Evolutionary conservation across 2,113 vertebrate species (phyloP), one percentile per base, ranked within the genome.

Genomic region (Patagioenas fasciata): DNA sequence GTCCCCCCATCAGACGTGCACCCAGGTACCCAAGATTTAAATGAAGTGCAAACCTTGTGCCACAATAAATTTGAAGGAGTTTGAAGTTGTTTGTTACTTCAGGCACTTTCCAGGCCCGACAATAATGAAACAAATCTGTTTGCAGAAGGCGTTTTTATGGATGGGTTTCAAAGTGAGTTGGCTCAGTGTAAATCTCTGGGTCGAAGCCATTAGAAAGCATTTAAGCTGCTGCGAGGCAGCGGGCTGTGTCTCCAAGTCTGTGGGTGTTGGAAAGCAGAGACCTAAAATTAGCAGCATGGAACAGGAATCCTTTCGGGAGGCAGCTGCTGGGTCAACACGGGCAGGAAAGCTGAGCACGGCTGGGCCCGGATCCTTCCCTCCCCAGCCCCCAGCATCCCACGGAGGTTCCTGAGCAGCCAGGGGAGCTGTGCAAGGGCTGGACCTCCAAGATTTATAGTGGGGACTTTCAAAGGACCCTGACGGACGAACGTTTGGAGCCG

Each of bases 111-210:
- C 34, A 34, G 89, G 51, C 89, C 82, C 2, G 20, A 71, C 6
- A 18, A 81, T 93, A 96, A 97, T 93, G 95, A 95, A 96, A 95
- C 91, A 93, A 90, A 97, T 97, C 93, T 97, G 95, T 89, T 97
- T 95, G 89, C 95, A 94, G 93, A 53, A 96, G 95, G 92, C 32
- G 16, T 91, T 95, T 96, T 94, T 97, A 96, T 94, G 95, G 94
- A 71, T 48, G 61, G 70, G 80, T 91, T 96, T 96, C 87, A 50
- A 40, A 93, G 92, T 6, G 81, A 91, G 85, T 80, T 90, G 89
- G 87, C 95, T 97, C 83, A 5, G 91, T 77, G 88, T 96, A 94
- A 95, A 96, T 97, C 94, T 96, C 32, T 15, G 80, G 85, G 85
- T 57, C 89, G 90, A 85, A 93, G 89, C 96, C 93, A 92, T 95